Percentiles rank a stretch among this genome's conserved stretches.
Conservation (phyloP, 2,797 vertebrate genomes). For the Enteromius radiatus region DNA sequence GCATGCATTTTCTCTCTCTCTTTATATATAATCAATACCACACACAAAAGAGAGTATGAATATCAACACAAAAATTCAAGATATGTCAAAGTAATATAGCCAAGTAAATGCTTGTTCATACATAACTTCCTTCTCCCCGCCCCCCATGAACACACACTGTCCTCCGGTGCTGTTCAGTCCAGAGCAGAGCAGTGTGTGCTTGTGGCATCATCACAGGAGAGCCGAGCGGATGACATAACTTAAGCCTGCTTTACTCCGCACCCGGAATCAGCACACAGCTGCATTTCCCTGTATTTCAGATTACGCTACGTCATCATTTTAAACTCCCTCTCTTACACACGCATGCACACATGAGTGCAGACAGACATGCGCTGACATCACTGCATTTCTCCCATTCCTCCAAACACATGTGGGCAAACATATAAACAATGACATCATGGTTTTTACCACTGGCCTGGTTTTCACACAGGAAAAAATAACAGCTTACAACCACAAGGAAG, state of each 20-base stretch:
- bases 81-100: not conserved
- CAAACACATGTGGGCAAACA: slow-evolving; percentile 34
- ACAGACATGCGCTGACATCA: slow-evolving; percentile 46
- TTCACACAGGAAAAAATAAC: not conserved
- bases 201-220: slow-evolving; percentile 28
- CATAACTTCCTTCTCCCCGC: slow-evolving; percentile 14
- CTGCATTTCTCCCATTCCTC: slow-evolving; percentile 33
- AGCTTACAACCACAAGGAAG: not conserved
- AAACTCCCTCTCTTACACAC: slow-evolving; percentile 59
- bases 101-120: slow-evolving; percentile 18
- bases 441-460: slow-evolving; percentile 29
- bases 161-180: slow-evolving; percentile 32
- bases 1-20: too few relatives aligned
- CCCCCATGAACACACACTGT: slow-evolving; percentile 34
- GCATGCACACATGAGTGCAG: slow-evolving; percentile 59
- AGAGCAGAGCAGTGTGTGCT: slow-evolving; percentile 20
- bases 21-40: too few relatives aligned
- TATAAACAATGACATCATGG: slow-evolving; percentile 50
- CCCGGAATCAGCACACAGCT: slow-evolving; percentile 76
- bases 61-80: not conserved
- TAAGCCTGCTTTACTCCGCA: slow-evolving; percentile 69
- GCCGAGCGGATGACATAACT: slow-evolving; percentile 71
- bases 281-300: slow-evolving; percentile 81
- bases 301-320: slow-evolving; percentile 76
- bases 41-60: too few relatives aligned